Evolutionary conservation across 2,888 invertebrate genomes (phyloP), one percentile per base, ranked within the genome.

Genomic region (Bimastos eiseni): DNA sequence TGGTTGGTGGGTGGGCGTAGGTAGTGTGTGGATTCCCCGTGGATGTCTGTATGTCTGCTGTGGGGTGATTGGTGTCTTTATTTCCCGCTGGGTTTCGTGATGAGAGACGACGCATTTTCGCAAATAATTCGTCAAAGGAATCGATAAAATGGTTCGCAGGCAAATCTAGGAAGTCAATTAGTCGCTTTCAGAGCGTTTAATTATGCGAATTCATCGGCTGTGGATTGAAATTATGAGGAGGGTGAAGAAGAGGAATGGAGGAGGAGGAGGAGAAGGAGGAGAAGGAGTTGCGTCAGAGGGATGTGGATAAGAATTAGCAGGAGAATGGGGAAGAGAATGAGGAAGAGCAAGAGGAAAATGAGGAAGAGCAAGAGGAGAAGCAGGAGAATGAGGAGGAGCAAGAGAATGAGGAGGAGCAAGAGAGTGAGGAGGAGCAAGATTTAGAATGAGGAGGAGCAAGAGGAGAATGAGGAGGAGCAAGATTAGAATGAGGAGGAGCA

Each of bases 161-260:
- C 86, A 86, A 86, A 86, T 86, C 86, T 21, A 86, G 86, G 37
- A 86, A 86, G 86, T 86, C 86, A 86, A 86, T 86, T 86, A 86
- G 36, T 11, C 6, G 19, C 17, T 34, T 21, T 37, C 37, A 36
- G 34, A 19, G 5, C 86, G 86, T 86, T 33, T 70, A n/a, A n/a
- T 70, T 70, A 70, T n/a, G 70, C n/a, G 70, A n/a, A 11, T 70
- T 70, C 49, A 24, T 49, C 30, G 30, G 8, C 1, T n/a, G 70
- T 2, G 30, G 49, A n/a, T 5, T 8, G 17, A 8, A 13, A 70
- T 2, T 0, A n/a, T 8, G 70, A 49, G 70, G n/a, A n/a, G 70
- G 1, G n/a, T 15, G 70, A 1, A 30, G 8, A n/a, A 70, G 41
- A 15, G 49, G 19, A 4, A 4, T 19, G 49, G 3, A 49, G 49